Base-by-base conservation (phyloP, 2,113 vertebrate genomes). In the zebrafish (Danio rerio) region DNA sequence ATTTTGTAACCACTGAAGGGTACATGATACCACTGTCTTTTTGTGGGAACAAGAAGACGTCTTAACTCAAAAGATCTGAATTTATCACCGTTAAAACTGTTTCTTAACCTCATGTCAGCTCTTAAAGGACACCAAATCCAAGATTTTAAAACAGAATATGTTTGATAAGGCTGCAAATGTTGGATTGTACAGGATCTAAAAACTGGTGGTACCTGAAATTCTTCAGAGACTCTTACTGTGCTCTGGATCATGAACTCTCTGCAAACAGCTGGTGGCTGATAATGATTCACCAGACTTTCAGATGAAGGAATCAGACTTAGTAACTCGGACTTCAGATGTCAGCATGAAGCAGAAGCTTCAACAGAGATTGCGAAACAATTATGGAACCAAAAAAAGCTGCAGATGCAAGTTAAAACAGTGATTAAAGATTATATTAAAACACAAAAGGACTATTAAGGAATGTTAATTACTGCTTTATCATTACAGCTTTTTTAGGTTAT, bases 1-100 rank as follows among this genome's bases (percentile, higher is more conserved):
- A 76, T 87, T 87, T 83, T 87, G 85, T 87, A 82, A 87, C 71
- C 71, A 78, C 59, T 5, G 66, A 71, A 76, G 65, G 50, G 42
- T 55, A 84, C 18, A 83, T 87, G 84, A 85, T 80, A 85, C 72
- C 78, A 21, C n/a, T 7, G 10, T 69, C 65, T 74, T 82, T 81
- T 82, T 80, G 65, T 84, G 87, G 85, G 81, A 87, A 85, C 62
- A 45, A 31, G 52, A 77, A 73, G n/a, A 81, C 13, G 50, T 58
- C 12, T 49, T 16, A 76, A 80, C 52, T 69, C 58, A 55, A 63
- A 43, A 59, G 47, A 82, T 61, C 21, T n/a, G 52, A 42, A 70
- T 82, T 84, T 82, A 78, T 80, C 61, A 82, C 50, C 61, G n/a
- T 74, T 79, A 75, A 84, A 84, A 20, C 2, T 40, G 16, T 66